Evolutionary conservation across 2,113 vertebrate genomes (phyloP).

Genomic region (Gyps fulvus): DNA sequence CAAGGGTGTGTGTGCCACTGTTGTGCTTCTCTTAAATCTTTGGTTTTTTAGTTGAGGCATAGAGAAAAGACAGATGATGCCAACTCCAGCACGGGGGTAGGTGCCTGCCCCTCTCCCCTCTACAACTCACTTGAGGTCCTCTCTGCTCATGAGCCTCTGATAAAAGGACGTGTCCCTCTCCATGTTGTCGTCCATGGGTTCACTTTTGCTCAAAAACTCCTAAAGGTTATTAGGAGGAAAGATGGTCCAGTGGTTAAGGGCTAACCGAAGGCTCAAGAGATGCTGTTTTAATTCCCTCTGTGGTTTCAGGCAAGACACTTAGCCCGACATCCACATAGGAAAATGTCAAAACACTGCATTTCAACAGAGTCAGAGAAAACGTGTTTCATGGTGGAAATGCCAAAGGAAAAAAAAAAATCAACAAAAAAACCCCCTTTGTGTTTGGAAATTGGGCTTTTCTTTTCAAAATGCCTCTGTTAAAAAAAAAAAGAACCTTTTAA

Average conservation of each 20-base stretch:
- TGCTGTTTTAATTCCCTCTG: background rate
- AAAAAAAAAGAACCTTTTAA: background rate
- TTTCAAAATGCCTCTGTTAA: background rate
- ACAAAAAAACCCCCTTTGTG: background rate
- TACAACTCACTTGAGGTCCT: background rate
- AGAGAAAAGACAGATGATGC: background rate
- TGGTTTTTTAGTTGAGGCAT: background rate
- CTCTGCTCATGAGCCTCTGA: background rate
- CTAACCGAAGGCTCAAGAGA: background rate
- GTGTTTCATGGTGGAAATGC: constrained; percentile 4
- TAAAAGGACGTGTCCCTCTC: background rate
- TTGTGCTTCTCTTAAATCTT: constrained; percentile 1
- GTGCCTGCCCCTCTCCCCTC: background rate
- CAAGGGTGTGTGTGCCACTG: background rate
- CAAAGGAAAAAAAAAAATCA: background rate
- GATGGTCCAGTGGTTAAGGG: background rate
- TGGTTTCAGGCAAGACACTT: constrained; percentile 31
- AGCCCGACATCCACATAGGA: background rate
- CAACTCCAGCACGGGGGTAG: background rate
- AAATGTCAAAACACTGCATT: constrained; percentile 40
- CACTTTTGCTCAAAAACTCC: background rate
- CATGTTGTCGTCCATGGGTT: background rate
- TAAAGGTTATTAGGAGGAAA: background rate
- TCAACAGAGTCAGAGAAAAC: background rate
- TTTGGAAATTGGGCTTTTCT: background rate